phyloP scores from a whole-genome alignment of 2,888 invertebrate genomes.

The Drosophila villosipedis region DNA sequence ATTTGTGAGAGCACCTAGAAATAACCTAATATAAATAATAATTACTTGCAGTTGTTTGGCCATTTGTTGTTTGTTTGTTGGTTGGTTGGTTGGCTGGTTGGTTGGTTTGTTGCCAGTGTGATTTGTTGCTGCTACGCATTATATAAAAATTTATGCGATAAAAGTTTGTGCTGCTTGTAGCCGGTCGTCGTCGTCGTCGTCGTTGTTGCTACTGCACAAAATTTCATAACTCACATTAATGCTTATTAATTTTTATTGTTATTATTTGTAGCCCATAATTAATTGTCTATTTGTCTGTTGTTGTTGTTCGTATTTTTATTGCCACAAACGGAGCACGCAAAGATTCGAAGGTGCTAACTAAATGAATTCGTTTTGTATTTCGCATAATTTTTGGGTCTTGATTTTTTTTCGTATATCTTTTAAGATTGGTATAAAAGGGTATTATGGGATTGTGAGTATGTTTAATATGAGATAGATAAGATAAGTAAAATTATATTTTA shows the following conservation, averaged over 20 bases:
- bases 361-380: constrained; percentile 69
- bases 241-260: constrained; percentile 78
- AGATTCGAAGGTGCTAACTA: constrained; percentile 67
- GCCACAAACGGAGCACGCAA: constrained; percentile 35
- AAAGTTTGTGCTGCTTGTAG: constrained; percentile 51
- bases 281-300: constrained; percentile 75
- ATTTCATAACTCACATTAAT: constrained; percentile 77
- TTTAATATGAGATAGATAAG: neutral
- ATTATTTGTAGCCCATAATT: constrained; percentile 79
- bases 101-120: constrained; percentile 18
- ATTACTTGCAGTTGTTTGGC: constrained; percentile 51
- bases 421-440: neutral
- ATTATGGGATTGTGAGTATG: neutral
- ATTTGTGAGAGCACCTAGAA: constrained; percentile 32
- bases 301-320: constrained; percentile 49
- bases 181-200: neutral
- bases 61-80: constrained; percentile 28
- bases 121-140: constrained; percentile 51
- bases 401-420: constrained; percentile 2
- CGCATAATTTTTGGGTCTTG: constrained; percentile 3
- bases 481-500: neutral
- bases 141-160: constrained; percentile 66
- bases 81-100: constrained; percentile 1
- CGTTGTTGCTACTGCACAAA: constrained; percentile 51
- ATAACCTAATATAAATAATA: constrained; percentile 58